Evolutionary conservation across 2,113 vertebrate genomes (phyloP), one percentile per base, ranked within the genome.

Genomic region (Lamprologus sp.): DNA sequence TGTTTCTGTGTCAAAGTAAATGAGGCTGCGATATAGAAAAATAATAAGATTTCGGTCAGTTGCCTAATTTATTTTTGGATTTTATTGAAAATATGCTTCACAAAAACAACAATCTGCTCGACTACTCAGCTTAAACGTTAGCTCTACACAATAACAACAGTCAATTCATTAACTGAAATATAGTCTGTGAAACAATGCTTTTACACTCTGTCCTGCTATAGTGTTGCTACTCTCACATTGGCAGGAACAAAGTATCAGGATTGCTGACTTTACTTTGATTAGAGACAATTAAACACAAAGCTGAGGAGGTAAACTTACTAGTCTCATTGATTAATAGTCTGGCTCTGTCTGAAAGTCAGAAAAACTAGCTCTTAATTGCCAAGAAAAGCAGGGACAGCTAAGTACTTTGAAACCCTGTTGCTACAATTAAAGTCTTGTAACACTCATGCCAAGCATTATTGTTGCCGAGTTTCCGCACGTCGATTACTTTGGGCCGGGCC

Each of bases 81-180:
- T 26, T 55, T 55, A 3, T 55, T 55, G 54, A 55, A 55, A 55
- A 55, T 26, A 0, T 55, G 21, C 21, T 55, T 55, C 54, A 13
- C 54, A 26, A 55, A 55, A 55, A 55, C 53, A 55, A 55, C 54
- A 56, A 56, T 26, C 54, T 56, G 7, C 12, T 26, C 23, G 8
- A 8, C 3, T 0, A 14, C 23, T 56, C 0, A 3, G 8, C 21
- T 26, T 56, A 56, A 26, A 56, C 4, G 8, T 5, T 56, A 56
- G 54, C 54, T 56, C 54, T 56, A 56, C 54, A 56, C 54, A 56
- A 26, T 0, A 56, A 56, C 54, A 14, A 56, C 54, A 56, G 8
- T 7, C 54, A 56, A 56, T 56, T 56, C 54, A 4, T 56, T 56
- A 26, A 56, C 54, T 56, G 1, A 56, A 56, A 56, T 56, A 56